A percentile compares a stretch with the other conserved stretches of the same genome.
Conservation (phyloP, 2,888 invertebrate genomes). For the Agrilus cyanescens region DNA sequence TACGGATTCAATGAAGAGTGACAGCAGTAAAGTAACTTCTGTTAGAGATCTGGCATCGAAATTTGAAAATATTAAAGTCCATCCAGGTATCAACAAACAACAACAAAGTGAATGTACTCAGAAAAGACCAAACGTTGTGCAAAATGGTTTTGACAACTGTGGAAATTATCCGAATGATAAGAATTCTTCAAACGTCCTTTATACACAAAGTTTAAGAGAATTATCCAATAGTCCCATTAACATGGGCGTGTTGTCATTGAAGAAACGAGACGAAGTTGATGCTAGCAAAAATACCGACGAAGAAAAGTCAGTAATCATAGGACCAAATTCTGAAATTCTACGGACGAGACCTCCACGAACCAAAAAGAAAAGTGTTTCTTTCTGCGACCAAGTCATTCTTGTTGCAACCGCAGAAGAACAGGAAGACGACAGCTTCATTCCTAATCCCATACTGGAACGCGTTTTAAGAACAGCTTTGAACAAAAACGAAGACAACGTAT, state of each 20-base stretch:
- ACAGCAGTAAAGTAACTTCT: slow-evolving; percentile 32
- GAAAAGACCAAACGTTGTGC: slow-evolving; percentile 9
- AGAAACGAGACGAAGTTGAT: slow-evolving; percentile 24
- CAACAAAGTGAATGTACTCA: not conserved
- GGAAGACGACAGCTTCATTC: slow-evolving; percentile 81
- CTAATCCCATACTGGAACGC: slow-evolving; percentile 80
- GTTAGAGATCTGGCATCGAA: slow-evolving; percentile 74
- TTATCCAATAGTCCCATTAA: slow-evolving; percentile 16
- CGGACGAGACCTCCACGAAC: slow-evolving; percentile 43
- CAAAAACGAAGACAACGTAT: slow-evolving; percentile 43
- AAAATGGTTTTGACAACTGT: slow-evolving; percentile 2
- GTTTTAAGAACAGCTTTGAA: slow-evolving; percentile 72
- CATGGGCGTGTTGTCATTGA: slow-evolving; percentile 22
- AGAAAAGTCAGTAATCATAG: slow-evolving; percentile 41
- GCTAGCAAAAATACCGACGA: slow-evolving; percentile 43
- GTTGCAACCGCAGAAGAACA: slow-evolving; percentile 89
- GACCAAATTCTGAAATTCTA: slow-evolving; percentile 33
- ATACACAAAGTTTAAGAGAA: slow-evolving; percentile 7
- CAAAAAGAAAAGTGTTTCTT: slow-evolving; percentile 89
- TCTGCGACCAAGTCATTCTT: slow-evolving; percentile 86
- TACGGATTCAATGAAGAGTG: slow-evolving; percentile 12
- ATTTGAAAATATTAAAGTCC: slow-evolving; percentile 51
- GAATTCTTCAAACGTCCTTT: not conserved
- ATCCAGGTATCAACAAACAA: slow-evolving; percentile 15
- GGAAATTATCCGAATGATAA: not conserved